phyloP scores from a whole-genome alignment of 2,888 invertebrate species.

The Artemia sinica region DNA sequence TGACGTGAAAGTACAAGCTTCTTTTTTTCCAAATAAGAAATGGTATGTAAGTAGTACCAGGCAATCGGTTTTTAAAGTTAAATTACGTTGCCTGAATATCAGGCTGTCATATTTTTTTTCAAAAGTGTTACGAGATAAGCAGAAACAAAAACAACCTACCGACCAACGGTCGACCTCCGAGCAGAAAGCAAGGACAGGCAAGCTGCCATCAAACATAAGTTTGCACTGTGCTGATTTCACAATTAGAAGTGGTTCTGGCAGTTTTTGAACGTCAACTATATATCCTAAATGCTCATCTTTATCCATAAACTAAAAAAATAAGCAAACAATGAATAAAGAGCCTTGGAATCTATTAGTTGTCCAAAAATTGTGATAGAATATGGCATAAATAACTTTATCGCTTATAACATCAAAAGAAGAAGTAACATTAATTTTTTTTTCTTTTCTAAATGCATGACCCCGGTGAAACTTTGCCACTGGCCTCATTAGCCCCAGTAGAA shows the following conservation, averaged over 20 bases:
- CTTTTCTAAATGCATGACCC: too few species aligned
- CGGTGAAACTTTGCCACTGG: too few species aligned
- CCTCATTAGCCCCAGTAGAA: too few species aligned
- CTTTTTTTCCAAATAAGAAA: too few species aligned
- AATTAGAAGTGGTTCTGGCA: background rate
- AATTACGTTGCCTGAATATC: too few species aligned
- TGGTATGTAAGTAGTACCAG: too few species aligned
- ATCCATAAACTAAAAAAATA: background rate
- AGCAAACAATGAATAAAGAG: background rate
- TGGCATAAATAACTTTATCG: too few species aligned
- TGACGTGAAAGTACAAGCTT: too few species aligned
- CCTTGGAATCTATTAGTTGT: background rate
- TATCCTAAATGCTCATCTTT: background rate
- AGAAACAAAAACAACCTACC: background rate
- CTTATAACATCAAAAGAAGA: too few species aligned
- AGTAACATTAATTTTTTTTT: too few species aligned
- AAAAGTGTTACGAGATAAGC: background rate
- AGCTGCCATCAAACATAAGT: background rate
- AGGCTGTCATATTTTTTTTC: background rate
- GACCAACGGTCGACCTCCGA: background rate
- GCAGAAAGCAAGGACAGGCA: background rate
- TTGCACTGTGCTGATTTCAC: background rate
- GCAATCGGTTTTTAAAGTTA: too few species aligned
- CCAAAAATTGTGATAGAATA: too few species aligned
- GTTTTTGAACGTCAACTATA: background rate